phyloP scores from a whole-genome alignment of 92 coral and sea anemone species.

The Scolanthus callimorphus region DNA sequence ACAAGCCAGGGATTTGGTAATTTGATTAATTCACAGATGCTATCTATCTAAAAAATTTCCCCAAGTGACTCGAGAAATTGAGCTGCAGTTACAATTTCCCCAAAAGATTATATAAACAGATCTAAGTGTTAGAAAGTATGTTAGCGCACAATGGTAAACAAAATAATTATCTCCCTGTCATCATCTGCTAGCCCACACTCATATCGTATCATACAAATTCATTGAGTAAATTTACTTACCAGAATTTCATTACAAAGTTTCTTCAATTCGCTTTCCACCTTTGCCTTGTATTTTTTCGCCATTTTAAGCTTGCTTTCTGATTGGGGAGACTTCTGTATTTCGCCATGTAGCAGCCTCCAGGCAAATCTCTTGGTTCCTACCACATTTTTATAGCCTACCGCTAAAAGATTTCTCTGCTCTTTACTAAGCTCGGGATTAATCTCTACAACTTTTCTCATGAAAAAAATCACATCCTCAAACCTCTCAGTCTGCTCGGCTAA shows the following conservation, averaged over 20 bases:
- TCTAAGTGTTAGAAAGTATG: too few species aligned
- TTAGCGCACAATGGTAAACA: too few species aligned
- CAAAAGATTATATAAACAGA: too few species aligned
- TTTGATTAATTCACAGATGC: too few species aligned
- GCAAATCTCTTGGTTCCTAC: neutral
- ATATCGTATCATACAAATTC: too few species aligned
- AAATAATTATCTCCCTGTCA: too few species aligned
- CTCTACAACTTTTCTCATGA: neutral
- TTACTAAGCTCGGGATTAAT: neutral
- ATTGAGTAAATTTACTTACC: too few species aligned
- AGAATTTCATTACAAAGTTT: conserved; percentile 44
- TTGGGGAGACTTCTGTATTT: neutral
- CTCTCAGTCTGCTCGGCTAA: conserved; percentile 1
- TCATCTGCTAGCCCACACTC: too few species aligned
- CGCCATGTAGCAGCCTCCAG: neutral
- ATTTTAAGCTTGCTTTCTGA: neutral
- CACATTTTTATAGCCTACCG: conserved; percentile 1
- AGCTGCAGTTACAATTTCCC: too few species aligned
- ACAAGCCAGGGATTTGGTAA: too few species aligned
- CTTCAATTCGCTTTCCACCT: conserved; percentile 47
- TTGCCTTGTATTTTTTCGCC: conserved; percentile 25
- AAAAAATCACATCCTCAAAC: neutral
- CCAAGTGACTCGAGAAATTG: too few species aligned
- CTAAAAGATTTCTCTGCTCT: neutral
- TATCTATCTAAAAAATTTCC: too few species aligned